Base-by-base conservation (phyloP, 2,113 vertebrate species). In the Pipra filicauda region DNA sequence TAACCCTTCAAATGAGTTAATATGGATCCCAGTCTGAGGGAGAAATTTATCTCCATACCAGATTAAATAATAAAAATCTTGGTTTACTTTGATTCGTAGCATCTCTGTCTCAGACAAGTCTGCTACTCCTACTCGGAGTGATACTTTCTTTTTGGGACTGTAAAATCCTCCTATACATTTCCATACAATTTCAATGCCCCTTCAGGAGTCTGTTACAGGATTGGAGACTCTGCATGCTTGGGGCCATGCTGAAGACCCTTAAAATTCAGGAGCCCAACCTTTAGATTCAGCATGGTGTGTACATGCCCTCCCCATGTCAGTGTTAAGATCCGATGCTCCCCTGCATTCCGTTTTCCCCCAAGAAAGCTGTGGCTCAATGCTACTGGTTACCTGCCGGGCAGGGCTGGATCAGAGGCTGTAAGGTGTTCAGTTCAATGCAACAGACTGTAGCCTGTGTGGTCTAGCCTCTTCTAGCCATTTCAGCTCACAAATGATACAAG, bases 101-200 rank as follows among this genome's bases (percentile, higher is more conserved):
- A 46, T 52, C 27, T 64, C 30, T 79, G n/a, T 82, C 49, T 66
- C 17, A 49, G 8, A 6, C 23, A 23, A 2, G 1, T 33, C 49
- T 92, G 20, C 14, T 66, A 8, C 41, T 74, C 12, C 27, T 66
- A 31, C 33, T 79, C 27, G 27, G 51, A 46, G 8, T 0, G 0
- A 21, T 12, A 18, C 15, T 22, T 89, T 64, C 44, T 49, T 6
- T 71, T 81, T 39, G 33, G 39, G 71, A 11, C 8, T n/a, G 3
- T n/a, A 37, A 76, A 73, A 4, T 81, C 61, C 35, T 91, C 46
- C 16, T 57, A 24, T 7, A 27, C 4, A 6, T 55, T 35, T 35
- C 12, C 0, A 0, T 5, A 21, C 12, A 28, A 17, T 64, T 72
- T 64, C 0, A 0, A 31, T 20, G 8, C 3, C 30, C 15, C 19